Conservation (phyloP, 1,140 invertebrate genomes). For the Proctacanthus coquilletti region DNA sequence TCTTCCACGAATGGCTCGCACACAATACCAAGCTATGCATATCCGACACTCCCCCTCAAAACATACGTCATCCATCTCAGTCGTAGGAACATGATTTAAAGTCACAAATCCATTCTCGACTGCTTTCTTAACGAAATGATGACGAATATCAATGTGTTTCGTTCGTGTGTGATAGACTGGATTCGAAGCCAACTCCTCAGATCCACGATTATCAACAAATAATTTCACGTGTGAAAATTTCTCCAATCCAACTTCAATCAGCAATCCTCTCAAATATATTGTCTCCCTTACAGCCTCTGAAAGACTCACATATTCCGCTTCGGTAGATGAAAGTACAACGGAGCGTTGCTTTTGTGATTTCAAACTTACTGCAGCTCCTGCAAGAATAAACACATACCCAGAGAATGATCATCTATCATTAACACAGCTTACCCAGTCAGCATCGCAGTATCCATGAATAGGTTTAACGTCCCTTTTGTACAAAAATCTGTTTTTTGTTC, state of each 20-base stretch:
- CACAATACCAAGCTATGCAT: too few relatives aligned
- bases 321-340: constrained; percentile 12
- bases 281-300: constrained; percentile 8
- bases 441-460: constrained; percentile 10
- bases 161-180: constrained; percentile 17
- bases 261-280: constrained; percentile 7
- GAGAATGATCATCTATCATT: constrained; percentile 12
- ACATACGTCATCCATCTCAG: too few relatives aligned
- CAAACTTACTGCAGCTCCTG: constrained; percentile 9
- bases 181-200: constrained; percentile 11
- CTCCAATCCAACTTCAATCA: neutral
- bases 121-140: constrained; percentile 19
- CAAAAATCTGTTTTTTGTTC: constrained; percentile 6
- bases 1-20: too few relatives aligned
- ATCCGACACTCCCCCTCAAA: too few relatives aligned
- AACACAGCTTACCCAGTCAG: constrained; percentile 10
- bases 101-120: too few relatives aligned
- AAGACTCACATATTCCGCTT: constrained; percentile 12
- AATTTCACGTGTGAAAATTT: too few relatives aligned
- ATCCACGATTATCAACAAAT: constrained; percentile 4
- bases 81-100: too few relatives aligned
- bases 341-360: constrained; percentile 9
- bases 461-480: constrained; percentile 2
- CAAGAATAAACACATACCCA: constrained; percentile 10
- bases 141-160: constrained; percentile 28